phyloP scores from a whole-genome alignment of 1,140 invertebrate species.

The Phocides pigmalion region DNA sequence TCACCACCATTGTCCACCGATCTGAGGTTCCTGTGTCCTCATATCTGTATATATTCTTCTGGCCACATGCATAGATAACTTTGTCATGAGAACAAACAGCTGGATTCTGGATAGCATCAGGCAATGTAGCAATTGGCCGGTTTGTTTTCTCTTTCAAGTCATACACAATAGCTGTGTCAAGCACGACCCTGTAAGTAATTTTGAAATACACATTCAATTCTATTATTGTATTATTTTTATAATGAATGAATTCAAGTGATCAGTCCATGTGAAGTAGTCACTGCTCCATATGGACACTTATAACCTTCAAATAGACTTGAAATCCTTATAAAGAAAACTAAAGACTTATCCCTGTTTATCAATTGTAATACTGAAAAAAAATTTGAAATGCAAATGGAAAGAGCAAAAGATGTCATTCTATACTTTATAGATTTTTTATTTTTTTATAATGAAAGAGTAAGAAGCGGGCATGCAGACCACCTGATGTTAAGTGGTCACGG shows the following conservation, averaged over 20 bases:
- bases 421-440: too few species aligned
- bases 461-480: background rate
- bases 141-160: conserved; percentile 60
- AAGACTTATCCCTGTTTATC: too few species aligned
- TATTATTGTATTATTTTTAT: conserved; percentile 3
- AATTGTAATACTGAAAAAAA: too few species aligned
- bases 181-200: conserved; percentile 54
- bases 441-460: too few species aligned
- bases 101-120: conserved; percentile 64
- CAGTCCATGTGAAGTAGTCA: too few species aligned
- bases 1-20: conserved; percentile 49
- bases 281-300: too few species aligned
- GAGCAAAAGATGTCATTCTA: too few species aligned
- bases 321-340: too few species aligned
- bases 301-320: too few species aligned
- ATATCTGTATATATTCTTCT: conserved; percentile 64
- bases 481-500: background rate
- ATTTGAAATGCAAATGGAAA: too few species aligned
- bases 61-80: conserved; percentile 57
- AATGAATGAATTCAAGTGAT: too few species aligned
- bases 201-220: conserved; percentile 9
- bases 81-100: conserved; percentile 59
- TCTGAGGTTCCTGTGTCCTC: conserved; percentile 49
- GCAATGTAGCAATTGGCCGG: conserved; percentile 60
- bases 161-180: conserved; percentile 60